phyloP scores from a whole-genome alignment of 2,113 vertebrate genomes.

The Potamarius usumacintae region DNA sequence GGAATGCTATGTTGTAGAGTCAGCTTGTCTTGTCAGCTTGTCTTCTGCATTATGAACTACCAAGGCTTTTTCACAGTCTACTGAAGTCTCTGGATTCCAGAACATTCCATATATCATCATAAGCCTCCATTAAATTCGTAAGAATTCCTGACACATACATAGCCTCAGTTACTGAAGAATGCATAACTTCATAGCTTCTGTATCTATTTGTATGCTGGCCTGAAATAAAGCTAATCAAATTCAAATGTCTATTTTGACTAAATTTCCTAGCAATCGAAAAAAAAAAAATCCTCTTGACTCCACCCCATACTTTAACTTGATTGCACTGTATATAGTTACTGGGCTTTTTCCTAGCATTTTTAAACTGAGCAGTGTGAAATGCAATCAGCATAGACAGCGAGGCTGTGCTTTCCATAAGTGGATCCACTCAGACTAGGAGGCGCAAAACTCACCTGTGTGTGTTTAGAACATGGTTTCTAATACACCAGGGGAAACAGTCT shows the following conservation, averaged over 20 bases:
- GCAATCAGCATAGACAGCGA: constrained; percentile 22
- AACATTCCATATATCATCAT: background rate
- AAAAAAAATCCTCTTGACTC: background rate
- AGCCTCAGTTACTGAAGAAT: background rate
- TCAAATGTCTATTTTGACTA: background rate
- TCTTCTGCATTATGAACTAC: background rate
- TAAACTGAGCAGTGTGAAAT: constrained; percentile 29
- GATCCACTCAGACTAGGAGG: constrained; percentile 26
- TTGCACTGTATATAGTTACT: constrained; percentile 18
- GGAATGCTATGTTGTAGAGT: background rate
- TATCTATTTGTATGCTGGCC: background rate
- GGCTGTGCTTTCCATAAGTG: constrained; percentile 45
- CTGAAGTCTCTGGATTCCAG: background rate
- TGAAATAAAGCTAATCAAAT: background rate
- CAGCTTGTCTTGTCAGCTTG: constrained; percentile 16
- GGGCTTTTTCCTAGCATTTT: background rate
- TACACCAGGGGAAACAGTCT: constrained; percentile 64
- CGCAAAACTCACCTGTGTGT: constrained; percentile 63
- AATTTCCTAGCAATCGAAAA: background rate
- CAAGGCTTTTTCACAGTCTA: background rate
- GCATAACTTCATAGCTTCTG: background rate
- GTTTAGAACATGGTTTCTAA: constrained; percentile 53
- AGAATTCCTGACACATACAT: background rate
- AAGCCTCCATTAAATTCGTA: background rate
- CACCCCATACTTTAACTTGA: constrained; percentile 14